Evolutionary conservation across 2,888 invertebrate genomes (phyloP).

Genomic region (Athetis lepigone): DNA sequence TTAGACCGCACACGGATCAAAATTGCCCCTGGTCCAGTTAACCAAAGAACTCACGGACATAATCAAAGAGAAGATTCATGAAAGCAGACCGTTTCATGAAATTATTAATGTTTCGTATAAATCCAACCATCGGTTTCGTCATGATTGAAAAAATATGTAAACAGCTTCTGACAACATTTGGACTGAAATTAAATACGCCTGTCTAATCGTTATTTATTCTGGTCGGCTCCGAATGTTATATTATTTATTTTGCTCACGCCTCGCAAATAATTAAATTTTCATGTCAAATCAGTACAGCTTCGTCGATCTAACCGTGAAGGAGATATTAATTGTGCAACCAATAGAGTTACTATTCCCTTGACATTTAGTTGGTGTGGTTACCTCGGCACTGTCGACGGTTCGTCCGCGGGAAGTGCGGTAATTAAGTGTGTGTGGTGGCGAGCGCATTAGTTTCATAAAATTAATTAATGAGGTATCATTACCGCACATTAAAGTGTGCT

Average conservation of each 20-base stretch:
- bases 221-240: conserved; percentile 13
- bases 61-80: conserved; percentile 1
- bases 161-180: conserved; percentile 39
- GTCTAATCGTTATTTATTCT: conserved; percentile 29
- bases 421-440: conserved; percentile 45
- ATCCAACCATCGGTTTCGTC: conserved; percentile 20
- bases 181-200: conserved; percentile 35
- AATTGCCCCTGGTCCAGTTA: conserved; percentile 3
- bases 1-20: not conserved
- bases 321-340: conserved; percentile 52
- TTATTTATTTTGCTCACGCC: conserved; percentile 28
- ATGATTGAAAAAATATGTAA: conserved; percentile 27
- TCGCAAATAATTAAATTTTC: conserved; percentile 25
- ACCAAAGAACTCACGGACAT: not conserved
- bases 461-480: conserved; percentile 58
- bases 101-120: conserved; percentile 24
- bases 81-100: conserved; percentile 6
- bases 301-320: conserved; percentile 37
- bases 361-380: conserved; percentile 58
- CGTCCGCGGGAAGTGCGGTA: conserved; percentile 55
- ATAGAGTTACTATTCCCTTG: conserved; percentile 60
- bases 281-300: conserved; percentile 29
- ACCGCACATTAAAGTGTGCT: conserved; percentile 47
- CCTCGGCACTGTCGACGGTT: conserved; percentile 43
- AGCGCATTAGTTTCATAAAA: conserved; percentile 52